Base-by-base conservation (phyloP, 1,140 invertebrate species). In the Tyrophagus putrescentiae region DNA sequence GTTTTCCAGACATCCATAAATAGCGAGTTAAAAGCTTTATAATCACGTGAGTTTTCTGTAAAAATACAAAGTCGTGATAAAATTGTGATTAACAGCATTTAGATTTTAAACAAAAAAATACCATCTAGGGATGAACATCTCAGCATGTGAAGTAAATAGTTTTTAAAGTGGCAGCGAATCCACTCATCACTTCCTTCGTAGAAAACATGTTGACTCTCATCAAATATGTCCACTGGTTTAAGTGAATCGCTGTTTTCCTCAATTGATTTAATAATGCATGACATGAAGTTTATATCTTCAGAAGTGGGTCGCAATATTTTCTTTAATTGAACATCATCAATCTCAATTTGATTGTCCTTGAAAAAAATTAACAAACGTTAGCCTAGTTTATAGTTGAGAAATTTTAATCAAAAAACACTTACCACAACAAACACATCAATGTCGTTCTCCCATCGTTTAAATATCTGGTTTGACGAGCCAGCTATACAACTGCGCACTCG, bases 401-500 rank as follows among this genome's bases (percentile, higher is more conserved):
- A 48, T 52, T n/a, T 5, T 29, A 50, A 34, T 28, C n/a, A 16
- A 33, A n/a, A 32, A 56, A 53, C 31, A 65, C 68, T 73, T 69
- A 94, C 83, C 74, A 94, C 92, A 11, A 98, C 79, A 53, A 97
- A 73, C 31, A 91, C 84, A 76, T 98, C 94, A 67, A 89, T 85
- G 4, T 95, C 72, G 68, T 94, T 85, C 61, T 84, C 81, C 69
- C 94, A 94, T 68, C 96, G 92, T 71, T 92, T 91, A 69, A 98
- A 98, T 6, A 98, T 75, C 18, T 95, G 83, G 79, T 98, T 98
- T 34, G 93, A 96, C 7, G 94, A 94, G 50, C 95, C 95, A 63
- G 96, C 85, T 34, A 96, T 75, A 73, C 93, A 98, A 48, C 90
- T 87, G 63, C 87, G 76, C 6, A 96, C 84, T 68, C 85, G 87